Percentiles rank a stretch among this genome's conserved stretches.
phyloP scores from a whole-genome alignment of 2,888 invertebrate species.

The Nesidiocoris tenuis region DNA sequence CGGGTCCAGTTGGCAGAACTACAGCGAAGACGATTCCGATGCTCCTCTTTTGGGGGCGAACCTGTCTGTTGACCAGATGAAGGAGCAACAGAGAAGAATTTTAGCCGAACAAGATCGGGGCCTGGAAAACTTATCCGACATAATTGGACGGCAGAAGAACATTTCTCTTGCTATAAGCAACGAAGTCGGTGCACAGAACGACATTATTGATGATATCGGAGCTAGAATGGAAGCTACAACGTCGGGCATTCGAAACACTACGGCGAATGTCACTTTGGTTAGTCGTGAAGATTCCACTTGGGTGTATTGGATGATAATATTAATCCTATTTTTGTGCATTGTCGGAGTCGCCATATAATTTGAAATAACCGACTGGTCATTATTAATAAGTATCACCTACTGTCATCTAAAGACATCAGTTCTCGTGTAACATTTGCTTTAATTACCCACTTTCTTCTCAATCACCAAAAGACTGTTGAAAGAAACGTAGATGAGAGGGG shows the following conservation, averaged over 20 bases:
- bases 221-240: constrained; percentile 22
- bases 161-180: constrained; percentile 71
- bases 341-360: constrained; percentile 2
- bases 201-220: constrained; percentile 29
- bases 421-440: too few relatives aligned
- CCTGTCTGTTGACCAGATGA: constrained; percentile 8
- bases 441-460: too few relatives aligned
- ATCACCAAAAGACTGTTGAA: too few relatives aligned
- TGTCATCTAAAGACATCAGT: too few relatives aligned
- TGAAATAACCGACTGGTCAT: not conserved
- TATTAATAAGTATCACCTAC: too few relatives aligned
- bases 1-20: constrained; percentile 8
- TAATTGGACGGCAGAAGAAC: constrained; percentile 72
- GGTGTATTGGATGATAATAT: constrained; percentile 26
- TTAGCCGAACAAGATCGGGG: constrained; percentile 72
- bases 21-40: constrained; percentile 23
- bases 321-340: constrained; percentile 32
- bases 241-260: constrained; percentile 12
- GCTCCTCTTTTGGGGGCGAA: constrained; percentile 28
- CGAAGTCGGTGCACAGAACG: constrained; percentile 78
- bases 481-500: too few relatives aligned
- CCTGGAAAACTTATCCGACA: constrained; percentile 70
- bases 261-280: not conserved
- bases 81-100: constrained; percentile 17
- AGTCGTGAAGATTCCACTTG: constrained; percentile 25